A percentile compares a stretch with the other conserved stretches of the same genome.
Conservation (phyloP, 2,888 invertebrate species). For the Flabesymbios commensalis region DNA sequence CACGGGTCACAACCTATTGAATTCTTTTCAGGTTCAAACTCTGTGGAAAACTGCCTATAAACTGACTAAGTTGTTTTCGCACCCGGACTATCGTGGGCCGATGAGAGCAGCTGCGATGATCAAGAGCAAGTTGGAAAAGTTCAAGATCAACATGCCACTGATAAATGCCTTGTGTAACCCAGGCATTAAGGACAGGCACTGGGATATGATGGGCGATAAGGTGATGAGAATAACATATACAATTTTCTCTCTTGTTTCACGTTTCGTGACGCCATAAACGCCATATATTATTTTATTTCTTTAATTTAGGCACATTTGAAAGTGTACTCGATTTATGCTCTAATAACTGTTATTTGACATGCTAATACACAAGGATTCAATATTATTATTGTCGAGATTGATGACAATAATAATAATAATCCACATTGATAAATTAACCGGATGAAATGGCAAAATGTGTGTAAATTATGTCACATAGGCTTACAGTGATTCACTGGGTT, state of each 20-base stretch:
- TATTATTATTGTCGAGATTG: too few relatives aligned
- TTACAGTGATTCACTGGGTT: too few relatives aligned
- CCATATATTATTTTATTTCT: too few relatives aligned
- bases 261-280: neutral
- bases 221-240: conserved; percentile 30
- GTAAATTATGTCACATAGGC: too few relatives aligned
- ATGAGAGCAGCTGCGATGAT: conserved; percentile 55
- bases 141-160: conserved; percentile 59
- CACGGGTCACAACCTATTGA: too few relatives aligned
- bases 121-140: conserved; percentile 58
- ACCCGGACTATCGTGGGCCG: conserved; percentile 55
- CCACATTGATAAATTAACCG: too few relatives aligned
- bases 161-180: conserved; percentile 59
- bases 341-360: too few relatives aligned
- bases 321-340: too few relatives aligned
- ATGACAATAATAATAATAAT: too few relatives aligned
- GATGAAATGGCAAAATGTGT: too few relatives aligned
- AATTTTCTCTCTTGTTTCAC: neutral
- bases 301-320: too few relatives aligned
- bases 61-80: conserved; percentile 56
- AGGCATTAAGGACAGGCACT: conserved; percentile 59
- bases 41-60: conserved; percentile 61
- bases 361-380: too few relatives aligned
- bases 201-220: conserved; percentile 59
- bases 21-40: conserved; percentile 47